Base-by-base conservation (phyloP, 1,140 invertebrate genomes). In the Solen grandis region DNA sequence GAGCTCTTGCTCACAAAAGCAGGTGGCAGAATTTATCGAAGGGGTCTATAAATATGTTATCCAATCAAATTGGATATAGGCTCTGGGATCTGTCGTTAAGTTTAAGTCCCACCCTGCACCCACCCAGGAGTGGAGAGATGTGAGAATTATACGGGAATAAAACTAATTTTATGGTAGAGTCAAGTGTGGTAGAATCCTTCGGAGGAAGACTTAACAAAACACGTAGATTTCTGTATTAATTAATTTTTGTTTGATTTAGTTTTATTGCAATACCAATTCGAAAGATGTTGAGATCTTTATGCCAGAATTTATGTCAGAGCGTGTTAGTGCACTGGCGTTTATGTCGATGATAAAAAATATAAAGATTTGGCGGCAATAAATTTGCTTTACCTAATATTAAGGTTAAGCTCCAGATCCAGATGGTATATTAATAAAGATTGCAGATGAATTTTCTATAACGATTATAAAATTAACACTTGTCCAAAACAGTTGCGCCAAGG, bases 401-500 rank as follows among this genome's bases (percentile, higher is more conserved):
- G 73, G 73, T 75, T 75, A 75, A 75, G 60, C 73, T 60, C 55
- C 52, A 46, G 33, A 19, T 50, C 57, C 73, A 75, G 57, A 62
- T 75, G 59, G n/a, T 54, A 29, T 46, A 62, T 65, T 75, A 63
- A 75, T 75, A 75, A 75, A 75, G 57, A 54, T 65, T 29, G 29
- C 25, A 35, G 36, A 38, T n/a, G 38, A 62, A 50, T 65, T 62
- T 31, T 35, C 38, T 29, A 14, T 35, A 41, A 63, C 41, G 73
- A 75, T 75, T 62, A 75, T 75, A 63, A 75, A 75, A 65, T 75
- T 65, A 75, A 65, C 73, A 75, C 73, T 75, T 75, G 73, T 65
- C 41, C 54, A 36, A 62, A 62, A 75, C 36, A 62, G 27, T 35
- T 41, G 57, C 29, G 38, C 13, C 19, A 31, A 65, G 33, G n/a